Evolutionary conservation across 1,140 invertebrate genomes (phyloP), one percentile per base, ranked within the genome.

Genomic region (Drosophila paulistorum): DNA sequence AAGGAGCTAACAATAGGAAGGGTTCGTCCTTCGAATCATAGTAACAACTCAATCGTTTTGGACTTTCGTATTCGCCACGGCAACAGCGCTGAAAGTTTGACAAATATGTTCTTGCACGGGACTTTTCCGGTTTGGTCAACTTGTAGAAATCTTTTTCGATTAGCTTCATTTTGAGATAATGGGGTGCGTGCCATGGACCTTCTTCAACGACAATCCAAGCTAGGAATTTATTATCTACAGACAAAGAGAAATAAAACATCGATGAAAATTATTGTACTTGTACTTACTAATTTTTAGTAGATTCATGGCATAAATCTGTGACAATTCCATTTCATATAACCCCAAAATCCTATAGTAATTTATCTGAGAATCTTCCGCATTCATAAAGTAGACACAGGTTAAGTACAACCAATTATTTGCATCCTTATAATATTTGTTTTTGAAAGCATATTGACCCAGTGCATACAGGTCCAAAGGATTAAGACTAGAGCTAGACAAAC

Each of bases 1-100:
- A 61, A 3, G 66, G 66, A 3, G 66, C 66, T 17, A 68, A n/a
- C 1, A 41, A 11, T 10, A 68, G 33, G 9, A 68, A 26, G 9
- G 66, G 58, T 3, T 48, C n/a, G 1, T n/a, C 26, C n/a, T 23
- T 1, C 5, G 13, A 59, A 51, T 68, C 37, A 17, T 60, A 68
- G 20, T 61, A 45, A 20, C 66, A 68, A 17, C 13, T 59, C 10
- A 68, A 20, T 51, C 58, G 26, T 7, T 33, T 11, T 0, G 35
- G 26, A 3, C 20, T 7, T 7, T 45, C 39, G 33, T 26, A 61
- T 2, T 61, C 41, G 2, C 57, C 41, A 13, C 66, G 66, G 17
- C 66, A 68, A 35, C 61, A 45, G 7, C 23, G 1, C 10, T 5
- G 11, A 20, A 20, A 30, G 3, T 4, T 1, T 13, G 3, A 0